phyloP scores from a whole-genome alignment of 2,113 vertebrate genomes.

The Pygoscelis antarcticus region DNA sequence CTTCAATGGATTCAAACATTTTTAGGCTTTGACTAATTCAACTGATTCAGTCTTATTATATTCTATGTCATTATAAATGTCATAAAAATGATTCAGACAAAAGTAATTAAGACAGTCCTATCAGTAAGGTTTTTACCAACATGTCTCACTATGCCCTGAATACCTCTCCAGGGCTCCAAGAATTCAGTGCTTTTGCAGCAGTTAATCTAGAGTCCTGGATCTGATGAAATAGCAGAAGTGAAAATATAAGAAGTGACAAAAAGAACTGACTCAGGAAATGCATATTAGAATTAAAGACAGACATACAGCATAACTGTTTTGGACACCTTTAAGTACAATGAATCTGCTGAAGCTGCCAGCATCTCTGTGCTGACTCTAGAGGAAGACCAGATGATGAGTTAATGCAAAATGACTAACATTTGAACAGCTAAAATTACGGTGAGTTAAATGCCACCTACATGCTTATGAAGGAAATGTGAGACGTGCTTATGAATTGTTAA shows the following conservation, averaged over 20 bases:
- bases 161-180: not conserved
- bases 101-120: not conserved
- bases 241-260: not conserved
- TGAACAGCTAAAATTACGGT: not conserved
- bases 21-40: not conserved
- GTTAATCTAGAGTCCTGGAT: not conserved
- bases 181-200: not conserved
- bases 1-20: not conserved
- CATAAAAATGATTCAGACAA: not conserved
- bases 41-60: not conserved
- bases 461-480: constrained; percentile 15
- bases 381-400: constrained; percentile 6
- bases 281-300: not conserved
- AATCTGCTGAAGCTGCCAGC: not conserved
- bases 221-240: not conserved
- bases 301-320: not conserved
- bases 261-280: not conserved
- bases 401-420: not conserved
- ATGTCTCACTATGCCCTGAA: not conserved
- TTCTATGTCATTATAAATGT: not conserved
- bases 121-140: not conserved
- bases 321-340: not conserved
- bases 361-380: not conserved
- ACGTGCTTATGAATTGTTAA: constrained; percentile 8
- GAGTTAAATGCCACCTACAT: not conserved